Base-by-base conservation (phyloP, 92 coral and sea anemone genomes). In the Palythoa grandiflora region DNA sequence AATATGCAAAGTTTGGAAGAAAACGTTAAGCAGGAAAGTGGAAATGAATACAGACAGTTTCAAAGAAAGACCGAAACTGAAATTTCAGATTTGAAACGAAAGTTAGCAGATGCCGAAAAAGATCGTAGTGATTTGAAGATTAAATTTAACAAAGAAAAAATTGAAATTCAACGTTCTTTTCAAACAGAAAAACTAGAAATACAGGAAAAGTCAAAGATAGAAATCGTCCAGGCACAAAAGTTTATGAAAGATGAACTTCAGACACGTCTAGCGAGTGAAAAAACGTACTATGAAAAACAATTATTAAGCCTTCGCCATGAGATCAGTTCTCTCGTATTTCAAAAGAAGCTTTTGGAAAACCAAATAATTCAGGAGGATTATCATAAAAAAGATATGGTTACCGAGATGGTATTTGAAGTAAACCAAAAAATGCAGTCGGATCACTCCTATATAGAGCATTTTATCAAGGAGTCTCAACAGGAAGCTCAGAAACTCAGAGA, bases 61-160 rank as follows among this genome's bases (percentile, higher is more conserved):
- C 84, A 80, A 39, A 80, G 54, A 39, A 38, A 35, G 10, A 20
- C 38, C 2, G 73, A 80, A 12, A 47, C 2, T 38, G 48, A 12
- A 39, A 38, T 38, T 39, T 80, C 59, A 19, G 72, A 39, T 38
- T 65, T 80, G 4, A 39, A 63, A 80, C 38, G 16, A 12, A 80
- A 80, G 7, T 50, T 80, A 11, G 7, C 54, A 39, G 16, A 39
- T 16, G 73, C 84, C 35, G 84, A 80, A 63, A 80, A 63, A 80
- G 38, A 17, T 9, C 53, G 61, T 5, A 80, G 55, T 11, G 72
- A 80, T 68, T 38, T 80, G 8, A 12, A 63, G 9, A 39, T 16
- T 2, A 63, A 38, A 47, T 38, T 39, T 50, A 63, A 20, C 47
- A 78, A 15, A 20, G 70, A 78, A 78, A 38, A 47, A 54, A 28